These are phyloP conservation scores for Diplodus puntazzo DNA, from an alignment of 2,797 vertebrate genomes.

Conservation along the genomic window DNA sequence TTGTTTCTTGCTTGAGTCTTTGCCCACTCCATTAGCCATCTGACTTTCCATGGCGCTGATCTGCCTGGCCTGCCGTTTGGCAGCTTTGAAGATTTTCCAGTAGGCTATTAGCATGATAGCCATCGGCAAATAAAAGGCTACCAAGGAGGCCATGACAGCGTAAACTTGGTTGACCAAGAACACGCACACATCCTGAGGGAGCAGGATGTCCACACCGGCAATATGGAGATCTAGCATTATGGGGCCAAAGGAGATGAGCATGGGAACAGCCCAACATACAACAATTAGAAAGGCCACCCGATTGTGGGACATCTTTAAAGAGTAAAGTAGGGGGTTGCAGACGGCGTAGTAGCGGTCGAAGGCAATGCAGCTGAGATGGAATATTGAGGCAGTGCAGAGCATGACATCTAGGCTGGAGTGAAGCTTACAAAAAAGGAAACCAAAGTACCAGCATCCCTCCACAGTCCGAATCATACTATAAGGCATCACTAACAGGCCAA, in stretches of 20 bases:
- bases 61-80: slow-evolving; percentile 85
- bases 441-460: slow-evolving; percentile 89
- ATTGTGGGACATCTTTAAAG: slow-evolving; percentile 83
- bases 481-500: slow-evolving; percentile 89
- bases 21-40: slow-evolving; percentile 80
- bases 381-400: slow-evolving; percentile 90
- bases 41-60: slow-evolving; percentile 87
- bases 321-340: slow-evolving; percentile 85
- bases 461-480: slow-evolving; percentile 88
- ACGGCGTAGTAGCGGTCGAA: slow-evolving; percentile 89
- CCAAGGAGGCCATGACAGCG: slow-evolving; percentile 84
- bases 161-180: slow-evolving; percentile 86
- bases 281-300: slow-evolving; percentile 82
- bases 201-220: slow-evolving; percentile 68
- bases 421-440: slow-evolving; percentile 84
- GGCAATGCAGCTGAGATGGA: slow-evolving; percentile 89
- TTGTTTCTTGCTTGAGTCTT: slow-evolving; percentile 83
- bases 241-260: slow-evolving; percentile 87
- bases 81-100: slow-evolving; percentile 89
- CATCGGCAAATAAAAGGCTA: slow-evolving; percentile 88
- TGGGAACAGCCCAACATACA: slow-evolving; percentile 84
- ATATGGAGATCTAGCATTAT: slow-evolving; percentile 85
- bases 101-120: slow-evolving; percentile 85
- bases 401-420: slow-evolving; percentile 90
- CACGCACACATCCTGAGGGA: slow-evolving; percentile 80